Evolutionary conservation across 2,888 invertebrate species (phyloP).

Genomic region (Apomyelois bistriatella): DNA sequence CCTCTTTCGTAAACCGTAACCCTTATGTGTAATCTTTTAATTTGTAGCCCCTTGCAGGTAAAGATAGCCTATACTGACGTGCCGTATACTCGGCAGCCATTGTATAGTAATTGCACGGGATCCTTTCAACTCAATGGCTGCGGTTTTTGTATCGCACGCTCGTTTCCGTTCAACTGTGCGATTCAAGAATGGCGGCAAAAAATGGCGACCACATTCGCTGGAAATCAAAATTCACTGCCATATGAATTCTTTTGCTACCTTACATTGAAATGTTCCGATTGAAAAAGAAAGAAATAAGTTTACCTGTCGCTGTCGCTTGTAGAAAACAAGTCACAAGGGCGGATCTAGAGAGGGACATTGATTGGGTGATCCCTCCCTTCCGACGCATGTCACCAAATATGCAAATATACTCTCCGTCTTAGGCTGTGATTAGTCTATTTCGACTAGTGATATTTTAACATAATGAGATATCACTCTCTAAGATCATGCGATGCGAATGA

Average conservation of each 20-base stretch:
- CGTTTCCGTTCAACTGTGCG: conserved; percentile 17
- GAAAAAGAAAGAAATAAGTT: background rate
- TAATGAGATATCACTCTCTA: too few species aligned
- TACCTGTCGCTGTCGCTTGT: background rate
- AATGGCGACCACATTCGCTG: conserved; percentile 14
- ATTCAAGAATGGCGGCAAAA: conserved; percentile 24
- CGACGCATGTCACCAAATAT: too few species aligned
- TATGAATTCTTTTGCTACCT: background rate
- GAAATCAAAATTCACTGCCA: conserved; percentile 4
- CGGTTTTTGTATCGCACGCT: conserved; percentile 18
- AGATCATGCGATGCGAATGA: too few species aligned
- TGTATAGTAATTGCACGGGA: conserved; percentile 35
- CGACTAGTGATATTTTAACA: too few species aligned
- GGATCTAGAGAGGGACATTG: too few species aligned
- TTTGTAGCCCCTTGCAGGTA: conserved; percentile 5
- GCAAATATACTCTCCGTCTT: too few species aligned
- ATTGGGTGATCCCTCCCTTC: too few species aligned
- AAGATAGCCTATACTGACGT: conserved; percentile 6
- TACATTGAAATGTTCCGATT: background rate
- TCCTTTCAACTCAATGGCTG: conserved; percentile 29
- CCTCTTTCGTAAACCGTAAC: too few species aligned
- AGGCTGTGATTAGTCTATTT: too few species aligned
- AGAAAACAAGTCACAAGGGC: background rate
- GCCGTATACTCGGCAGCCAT: conserved; percentile 12
- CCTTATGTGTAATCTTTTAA: background rate